Conservation (phyloP, 2,888 invertebrate species). For the Pharmacophagus antenor region DNA sequence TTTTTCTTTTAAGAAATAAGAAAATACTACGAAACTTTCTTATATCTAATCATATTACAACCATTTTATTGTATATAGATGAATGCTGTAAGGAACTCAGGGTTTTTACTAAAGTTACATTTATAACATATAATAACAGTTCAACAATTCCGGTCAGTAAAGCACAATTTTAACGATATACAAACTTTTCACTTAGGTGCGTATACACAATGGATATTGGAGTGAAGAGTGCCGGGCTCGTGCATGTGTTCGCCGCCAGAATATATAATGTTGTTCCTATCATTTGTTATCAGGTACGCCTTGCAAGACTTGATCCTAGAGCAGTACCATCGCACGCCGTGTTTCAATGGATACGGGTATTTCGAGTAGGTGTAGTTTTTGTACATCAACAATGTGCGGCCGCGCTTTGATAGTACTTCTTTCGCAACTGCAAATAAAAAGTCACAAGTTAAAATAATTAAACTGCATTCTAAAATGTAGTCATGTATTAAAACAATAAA, state of each 20-base stretch:
- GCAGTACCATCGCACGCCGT: conserved; percentile 66
- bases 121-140: too few relatives aligned
- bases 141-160: too few relatives aligned
- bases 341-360: conserved; percentile 52
- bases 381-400: conserved; percentile 54
- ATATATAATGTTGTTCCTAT: conserved; percentile 44
- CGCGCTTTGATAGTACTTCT: conserved; percentile 50
- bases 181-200: too few relatives aligned
- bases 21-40: too few relatives aligned
- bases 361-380: conserved; percentile 58
- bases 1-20: too few relatives aligned
- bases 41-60: too few relatives aligned
- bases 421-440: conserved; percentile 33
- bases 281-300: conserved; percentile 53
- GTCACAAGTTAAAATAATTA: background rate
- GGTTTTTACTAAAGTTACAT: too few relatives aligned
- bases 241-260: conserved; percentile 50
- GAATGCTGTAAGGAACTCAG: too few relatives aligned
- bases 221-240: conserved; percentile 31
- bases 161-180: too few relatives aligned
- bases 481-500: too few relatives aligned
- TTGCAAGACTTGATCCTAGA: conserved; percentile 60
- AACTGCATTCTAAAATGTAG: too few relatives aligned
- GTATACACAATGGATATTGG: background rate
- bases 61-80: too few relatives aligned